A percentile compares a stretch with the other conserved stretches of the same genome.
These are phyloP conservation scores for Pammene aurita DNA, from an alignment of 2,888 invertebrate genomes.

Conservation along the genomic window DNA sequence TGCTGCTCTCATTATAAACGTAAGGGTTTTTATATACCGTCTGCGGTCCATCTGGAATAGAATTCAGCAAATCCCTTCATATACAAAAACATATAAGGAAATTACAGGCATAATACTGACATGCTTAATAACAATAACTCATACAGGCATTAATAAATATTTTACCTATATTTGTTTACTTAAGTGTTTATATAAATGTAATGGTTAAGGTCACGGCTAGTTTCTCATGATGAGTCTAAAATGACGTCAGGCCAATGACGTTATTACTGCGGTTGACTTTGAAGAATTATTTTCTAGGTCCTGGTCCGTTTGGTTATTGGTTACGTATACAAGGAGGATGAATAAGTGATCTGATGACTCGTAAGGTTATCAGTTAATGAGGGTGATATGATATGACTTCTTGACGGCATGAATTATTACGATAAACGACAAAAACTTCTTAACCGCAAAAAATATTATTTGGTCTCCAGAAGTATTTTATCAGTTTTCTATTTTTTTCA, in stretches of 20 bases:
- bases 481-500: too few relatives aligned
- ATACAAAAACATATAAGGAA: constrained; percentile 22
- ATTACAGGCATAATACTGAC: constrained; percentile 4
- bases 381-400: not conserved
- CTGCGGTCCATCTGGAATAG: too few relatives aligned
- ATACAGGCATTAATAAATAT: constrained; percentile 23
- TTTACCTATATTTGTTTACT: constrained; percentile 26
- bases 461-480: too few relatives aligned
- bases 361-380: not conserved
- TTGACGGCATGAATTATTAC: not conserved
- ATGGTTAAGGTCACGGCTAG: constrained; percentile 42
- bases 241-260: constrained; percentile 45
- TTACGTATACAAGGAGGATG: not conserved
- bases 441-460: too few relatives aligned
- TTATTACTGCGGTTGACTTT: constrained; percentile 38
- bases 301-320: constrained; percentile 22
- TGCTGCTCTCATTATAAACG: too few relatives aligned
- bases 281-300: constrained; percentile 32
- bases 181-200: constrained; percentile 26
- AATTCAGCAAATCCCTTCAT: too few relatives aligned
- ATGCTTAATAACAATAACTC: not conserved
- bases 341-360: constrained; percentile 9
- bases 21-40: too few relatives aligned
- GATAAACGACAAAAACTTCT: too few relatives aligned
- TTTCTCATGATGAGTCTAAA: constrained; percentile 43